phyloP scores from a whole-genome alignment of 92 coral and sea anemone genomes.

The Epizoanthus ramosus region DNA sequence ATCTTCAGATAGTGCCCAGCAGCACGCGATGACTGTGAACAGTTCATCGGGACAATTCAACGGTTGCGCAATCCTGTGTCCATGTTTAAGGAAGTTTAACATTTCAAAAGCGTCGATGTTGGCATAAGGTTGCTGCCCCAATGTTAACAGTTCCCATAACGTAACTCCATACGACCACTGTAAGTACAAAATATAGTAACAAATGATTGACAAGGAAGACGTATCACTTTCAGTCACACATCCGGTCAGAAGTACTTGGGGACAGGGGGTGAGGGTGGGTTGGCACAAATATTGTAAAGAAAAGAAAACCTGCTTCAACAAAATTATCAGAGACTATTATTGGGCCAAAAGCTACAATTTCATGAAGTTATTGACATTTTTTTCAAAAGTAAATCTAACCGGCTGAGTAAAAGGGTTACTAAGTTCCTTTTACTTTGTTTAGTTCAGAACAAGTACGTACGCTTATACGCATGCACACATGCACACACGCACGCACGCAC shows the following conservation, averaged over 20 bases:
- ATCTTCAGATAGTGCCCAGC: slow-evolving; percentile 98
- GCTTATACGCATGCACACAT: no score
- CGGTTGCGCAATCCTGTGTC: slow-evolving; percentile 96
- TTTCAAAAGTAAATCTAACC: no score
- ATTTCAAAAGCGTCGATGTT: slow-evolving; percentile 99
- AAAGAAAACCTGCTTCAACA: no score
- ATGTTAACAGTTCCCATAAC: slow-evolving; percentile 95
- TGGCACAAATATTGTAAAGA: no score
- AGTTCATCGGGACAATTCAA: slow-evolving; percentile 97
- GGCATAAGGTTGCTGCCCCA: slow-evolving; percentile 97
- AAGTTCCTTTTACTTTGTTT: no score
- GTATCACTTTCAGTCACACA: neutral
- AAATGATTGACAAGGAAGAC: neutral
- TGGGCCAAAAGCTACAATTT: no score
- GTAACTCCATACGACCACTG: slow-evolving; percentile 98
- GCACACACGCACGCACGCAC: no score
- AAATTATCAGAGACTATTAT: no score
- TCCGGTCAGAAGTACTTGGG: neutral
- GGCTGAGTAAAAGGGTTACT: no score
- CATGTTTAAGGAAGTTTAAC: slow-evolving; percentile 92
- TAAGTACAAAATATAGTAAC: neutral
- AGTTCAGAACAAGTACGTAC: no score
- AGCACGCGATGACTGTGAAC: slow-evolving; percentile 92
- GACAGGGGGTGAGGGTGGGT: no score
- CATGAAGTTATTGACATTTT: no score